These are phyloP conservation scores for Toxonevra muliebris DNA, from an alignment of 2,888 invertebrate genomes.

Conservation along the genomic window DNA sequence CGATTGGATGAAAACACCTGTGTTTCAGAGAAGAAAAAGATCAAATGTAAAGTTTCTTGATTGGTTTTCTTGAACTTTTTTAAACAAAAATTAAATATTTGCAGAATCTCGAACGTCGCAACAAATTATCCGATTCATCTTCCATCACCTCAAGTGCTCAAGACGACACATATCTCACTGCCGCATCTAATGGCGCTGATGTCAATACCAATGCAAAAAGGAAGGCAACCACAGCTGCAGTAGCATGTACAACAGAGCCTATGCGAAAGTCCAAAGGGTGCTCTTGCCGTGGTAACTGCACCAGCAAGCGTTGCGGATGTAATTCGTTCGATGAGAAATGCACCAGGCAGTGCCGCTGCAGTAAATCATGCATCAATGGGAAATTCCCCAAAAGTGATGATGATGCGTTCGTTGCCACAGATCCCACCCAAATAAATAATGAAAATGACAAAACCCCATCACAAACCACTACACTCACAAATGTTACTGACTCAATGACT, in stretches of 20 bases:
- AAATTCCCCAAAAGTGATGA: slow-evolving; percentile 22
- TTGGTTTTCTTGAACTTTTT: slow-evolving; percentile 21
- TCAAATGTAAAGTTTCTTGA: slow-evolving; percentile 31
- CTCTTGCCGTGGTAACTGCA: slow-evolving; percentile 49
- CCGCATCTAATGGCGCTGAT: not conserved
- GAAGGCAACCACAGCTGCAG: slow-evolving; percentile 19
- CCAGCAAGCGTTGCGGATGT: slow-evolving; percentile 51
- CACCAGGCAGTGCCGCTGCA: slow-evolving; percentile 37
- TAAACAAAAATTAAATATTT: slow-evolving; percentile 31
- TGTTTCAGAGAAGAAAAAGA: slow-evolving; percentile 23
- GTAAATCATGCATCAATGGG: slow-evolving; percentile 33
- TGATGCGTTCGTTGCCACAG: not conserved
- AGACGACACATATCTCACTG: slow-evolving; percentile 25
- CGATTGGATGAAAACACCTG: slow-evolving; percentile 48
- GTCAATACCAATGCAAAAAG: slow-evolving; percentile 25
- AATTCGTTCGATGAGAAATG: slow-evolving; percentile 40
- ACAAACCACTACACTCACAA: not conserved
- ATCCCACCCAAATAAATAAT: slow-evolving; percentile 9
- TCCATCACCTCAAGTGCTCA: slow-evolving; percentile 29
- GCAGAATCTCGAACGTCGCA: slow-evolving; percentile 26
- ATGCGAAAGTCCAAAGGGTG: slow-evolving; percentile 39
- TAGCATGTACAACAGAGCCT: not conserved
- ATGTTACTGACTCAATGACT: slow-evolving; percentile 26
- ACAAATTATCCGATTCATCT: slow-evolving; percentile 18
- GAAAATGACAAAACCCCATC: too few species aligned